Evolutionary conservation across 30 jellyfish, hydroid and myxozoan species (phyloP).

Genomic region (Hydractinia symbiolongicarpus): DNA sequence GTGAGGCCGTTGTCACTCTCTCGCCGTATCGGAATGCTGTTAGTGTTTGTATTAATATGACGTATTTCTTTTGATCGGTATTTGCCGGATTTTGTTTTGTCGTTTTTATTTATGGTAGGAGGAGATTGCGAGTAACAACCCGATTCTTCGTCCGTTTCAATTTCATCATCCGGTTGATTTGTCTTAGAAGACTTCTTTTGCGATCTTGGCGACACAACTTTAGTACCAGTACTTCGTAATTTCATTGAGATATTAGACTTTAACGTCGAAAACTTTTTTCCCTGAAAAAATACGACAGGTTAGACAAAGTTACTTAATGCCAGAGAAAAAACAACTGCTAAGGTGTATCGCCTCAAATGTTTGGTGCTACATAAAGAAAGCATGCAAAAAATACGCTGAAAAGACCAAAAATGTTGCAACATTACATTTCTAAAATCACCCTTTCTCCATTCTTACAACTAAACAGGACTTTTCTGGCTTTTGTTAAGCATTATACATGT

Average conservation of each 20-base stretch:
- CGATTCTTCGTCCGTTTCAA: conserved; percentile 23
- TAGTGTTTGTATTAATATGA: neutral
- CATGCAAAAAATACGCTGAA: too few species aligned
- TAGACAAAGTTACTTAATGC: neutral
- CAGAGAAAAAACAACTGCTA: too few species aligned
- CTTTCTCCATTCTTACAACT: too few species aligned
- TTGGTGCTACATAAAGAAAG: too few species aligned
- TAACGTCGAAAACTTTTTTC: conserved; percentile 70
- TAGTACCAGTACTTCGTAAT: conserved; percentile 46
- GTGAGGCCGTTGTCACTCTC: neutral
- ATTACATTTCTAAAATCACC: too few species aligned
- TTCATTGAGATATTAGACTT: conserved; percentile 75
- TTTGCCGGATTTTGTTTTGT: neutral
- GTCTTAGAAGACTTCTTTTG: conserved; percentile 62
- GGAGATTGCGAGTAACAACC: conserved; percentile 34
- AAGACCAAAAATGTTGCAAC: too few species aligned
- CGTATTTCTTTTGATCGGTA: conserved; percentile 6
- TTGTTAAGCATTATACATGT: too few species aligned
- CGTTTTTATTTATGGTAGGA: neutral
- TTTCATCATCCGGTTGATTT: conserved; percentile 19
- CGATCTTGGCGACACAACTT: conserved; percentile 86
- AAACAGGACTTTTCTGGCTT: too few species aligned
- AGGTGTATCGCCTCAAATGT: too few species aligned
- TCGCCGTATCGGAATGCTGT: neutral
- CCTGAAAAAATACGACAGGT: conserved; percentile 28